phyloP scores from a whole-genome alignment of 2,797 vertebrate genomes.

The Darevskia mixta region DNA sequence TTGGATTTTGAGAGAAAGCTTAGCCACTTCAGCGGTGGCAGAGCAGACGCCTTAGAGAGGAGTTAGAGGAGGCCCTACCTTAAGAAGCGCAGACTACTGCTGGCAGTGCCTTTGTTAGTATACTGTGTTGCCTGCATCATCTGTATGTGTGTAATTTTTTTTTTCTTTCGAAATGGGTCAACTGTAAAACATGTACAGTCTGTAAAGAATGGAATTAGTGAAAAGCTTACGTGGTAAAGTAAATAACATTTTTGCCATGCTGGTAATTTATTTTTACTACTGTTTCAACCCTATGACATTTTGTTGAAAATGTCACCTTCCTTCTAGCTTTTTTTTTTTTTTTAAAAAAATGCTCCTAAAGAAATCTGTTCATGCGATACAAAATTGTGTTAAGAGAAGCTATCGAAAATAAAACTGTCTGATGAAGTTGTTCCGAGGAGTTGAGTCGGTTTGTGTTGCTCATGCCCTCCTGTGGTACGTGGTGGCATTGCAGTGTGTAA shows the following conservation, averaged over 20 bases:
- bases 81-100: conserved; percentile 61
- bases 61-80: conserved; percentile 33
- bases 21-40: conserved; percentile 31
- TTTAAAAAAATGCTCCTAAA: conserved; percentile 51
- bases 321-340: conserved; percentile 53
- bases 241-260: conserved; percentile 74
- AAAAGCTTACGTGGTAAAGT: conserved; percentile 76
- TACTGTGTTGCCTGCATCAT: conserved; percentile 53
- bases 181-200: conserved; percentile 69
- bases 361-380: conserved; percentile 45
- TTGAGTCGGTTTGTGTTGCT: neutral
- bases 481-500: neutral
- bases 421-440: neutral
- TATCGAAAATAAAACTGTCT: conserved; percentile 47
- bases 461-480: neutral
- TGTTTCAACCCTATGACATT: conserved; percentile 62
- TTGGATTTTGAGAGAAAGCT: conserved; percentile 48
- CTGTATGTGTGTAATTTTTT: conserved; percentile 50
- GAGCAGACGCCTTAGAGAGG: conserved; percentile 26
- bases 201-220: conserved; percentile 73
- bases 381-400: conserved; percentile 58
- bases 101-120: conserved; percentile 79
- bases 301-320: conserved; percentile 59
- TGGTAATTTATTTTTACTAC: conserved; percentile 78
- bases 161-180: conserved; percentile 50